Evolutionary conservation across 2,797 vertebrate genomes (phyloP).

Genomic region (Passerculus sandwichensis): DNA sequence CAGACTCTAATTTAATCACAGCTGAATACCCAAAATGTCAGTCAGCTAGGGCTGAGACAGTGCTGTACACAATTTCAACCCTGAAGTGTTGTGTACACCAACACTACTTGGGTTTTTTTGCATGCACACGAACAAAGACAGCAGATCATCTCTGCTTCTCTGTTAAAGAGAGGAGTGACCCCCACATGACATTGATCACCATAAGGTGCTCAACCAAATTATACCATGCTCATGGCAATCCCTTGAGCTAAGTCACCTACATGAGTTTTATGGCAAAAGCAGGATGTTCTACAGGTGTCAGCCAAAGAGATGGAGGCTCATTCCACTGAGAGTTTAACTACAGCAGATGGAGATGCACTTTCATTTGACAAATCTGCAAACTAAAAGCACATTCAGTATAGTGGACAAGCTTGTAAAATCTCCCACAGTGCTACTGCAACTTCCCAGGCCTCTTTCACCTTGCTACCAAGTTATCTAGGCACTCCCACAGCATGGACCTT

Average conservation of each 20-base stretch:
- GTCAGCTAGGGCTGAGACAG: neutral
- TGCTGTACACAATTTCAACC: neutral
- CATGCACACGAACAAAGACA: neutral
- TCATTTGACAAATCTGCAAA: neutral
- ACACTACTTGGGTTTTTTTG: neutral
- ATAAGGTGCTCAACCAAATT: neutral
- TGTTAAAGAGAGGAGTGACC: neutral
- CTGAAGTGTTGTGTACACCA: neutral
- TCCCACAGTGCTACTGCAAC: neutral
- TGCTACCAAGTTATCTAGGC: neutral
- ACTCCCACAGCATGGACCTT: neutral
- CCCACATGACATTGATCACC: neutral
- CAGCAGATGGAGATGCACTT: neutral
- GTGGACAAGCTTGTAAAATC: neutral
- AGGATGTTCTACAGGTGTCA: neutral
- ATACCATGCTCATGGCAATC: neutral
- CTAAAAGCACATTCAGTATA: neutral
- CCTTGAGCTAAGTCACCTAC: neutral
- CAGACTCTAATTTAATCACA: conserved; percentile 5
- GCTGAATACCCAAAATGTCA: conserved; percentile 14
- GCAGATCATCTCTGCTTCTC: neutral
- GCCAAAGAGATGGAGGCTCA: neutral
- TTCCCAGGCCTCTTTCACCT: neutral
- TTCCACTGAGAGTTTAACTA: neutral
- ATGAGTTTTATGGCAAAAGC: accelerated